Percentiles rank a stretch among this genome's conserved stretches.
These are phyloP conservation scores for Villa cingulata DNA, from an alignment of 2,888 invertebrate genomes.

Conservation along the genomic window DNA sequence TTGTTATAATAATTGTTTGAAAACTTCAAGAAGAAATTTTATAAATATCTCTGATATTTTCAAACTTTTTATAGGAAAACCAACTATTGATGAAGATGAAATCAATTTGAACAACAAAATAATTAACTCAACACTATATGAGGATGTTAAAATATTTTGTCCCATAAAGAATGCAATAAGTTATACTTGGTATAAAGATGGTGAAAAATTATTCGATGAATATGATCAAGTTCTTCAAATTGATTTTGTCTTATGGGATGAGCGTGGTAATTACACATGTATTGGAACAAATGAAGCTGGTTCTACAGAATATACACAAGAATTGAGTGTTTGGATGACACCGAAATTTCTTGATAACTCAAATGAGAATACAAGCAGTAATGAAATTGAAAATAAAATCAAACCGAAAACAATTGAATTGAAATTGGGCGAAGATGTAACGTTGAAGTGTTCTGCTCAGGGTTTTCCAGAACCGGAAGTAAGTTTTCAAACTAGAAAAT, in stretches of 20 bases:
- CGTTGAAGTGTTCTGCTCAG: conserved; percentile 36
- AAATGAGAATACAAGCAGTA: conserved; percentile 14
- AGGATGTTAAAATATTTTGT: conserved; percentile 20
- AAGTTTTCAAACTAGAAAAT: neutral
- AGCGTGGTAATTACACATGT: conserved; percentile 41
- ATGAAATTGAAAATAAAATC: conserved; percentile 9
- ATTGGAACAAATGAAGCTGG: conserved; percentile 46
- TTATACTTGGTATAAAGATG: conserved; percentile 12
- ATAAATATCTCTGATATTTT: neutral
- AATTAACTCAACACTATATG: conserved; percentile 15
- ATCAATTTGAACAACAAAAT: neutral
- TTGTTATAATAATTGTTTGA: too few relatives aligned
- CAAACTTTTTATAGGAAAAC: conserved; percentile 1
- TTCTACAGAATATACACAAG: conserved; percentile 38
- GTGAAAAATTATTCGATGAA: neutral
- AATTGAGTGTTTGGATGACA: conserved; percentile 42
- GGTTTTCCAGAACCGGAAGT: conserved; percentile 36
- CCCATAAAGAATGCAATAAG: conserved; percentile 16
- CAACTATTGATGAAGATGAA: conserved; percentile 9
- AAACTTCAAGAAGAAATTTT: neutral
- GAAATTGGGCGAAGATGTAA: conserved; percentile 35
- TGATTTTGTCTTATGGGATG: neutral
- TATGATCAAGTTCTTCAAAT: neutral
- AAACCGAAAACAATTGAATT: conserved; percentile 25
- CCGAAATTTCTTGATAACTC: conserved; percentile 24